Percentiles rank a stretch among this genome's conserved stretches.
Conservation (phyloP, 2,888 invertebrate genomes). For the Lepidocyrtinus sp. region DNA sequence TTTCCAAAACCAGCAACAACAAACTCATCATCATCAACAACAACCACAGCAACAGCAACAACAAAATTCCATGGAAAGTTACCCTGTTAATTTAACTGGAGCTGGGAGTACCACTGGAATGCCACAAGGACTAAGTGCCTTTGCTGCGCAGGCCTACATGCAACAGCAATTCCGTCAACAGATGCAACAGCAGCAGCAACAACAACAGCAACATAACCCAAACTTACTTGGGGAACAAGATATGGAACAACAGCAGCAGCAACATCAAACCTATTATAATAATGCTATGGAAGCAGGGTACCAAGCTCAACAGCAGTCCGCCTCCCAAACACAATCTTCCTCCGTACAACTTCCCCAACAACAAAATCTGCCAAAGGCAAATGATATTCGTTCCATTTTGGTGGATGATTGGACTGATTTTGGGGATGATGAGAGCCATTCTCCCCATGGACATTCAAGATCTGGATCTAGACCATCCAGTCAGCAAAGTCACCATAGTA, state of each 20-base stretch:
- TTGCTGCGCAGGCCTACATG: slow-evolving; percentile 55
- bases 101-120: slow-evolving; percentile 9
- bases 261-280: slow-evolving; percentile 41
- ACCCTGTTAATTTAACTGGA: slow-evolving; percentile 36
- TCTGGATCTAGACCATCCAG: slow-evolving; percentile 41
- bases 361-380: slow-evolving; percentile 44
- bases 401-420: slow-evolving; percentile 69
- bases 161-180: slow-evolving; percentile 52
- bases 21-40: neutral
- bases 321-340: slow-evolving; percentile 25
- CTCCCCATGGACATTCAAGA: slow-evolving; percentile 49
- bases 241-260: slow-evolving; percentile 34
- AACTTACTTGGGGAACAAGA: too few species aligned
- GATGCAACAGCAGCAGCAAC: slow-evolving; percentile 30
- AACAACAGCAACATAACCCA: neutral
- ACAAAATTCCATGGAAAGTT: slow-evolving; percentile 21
- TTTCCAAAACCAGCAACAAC: slow-evolving; percentile 8
- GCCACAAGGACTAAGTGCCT: slow-evolving; percentile 54
- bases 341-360: slow-evolving; percentile 35
- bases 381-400: slow-evolving; percentile 69
- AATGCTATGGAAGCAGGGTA: neutral
- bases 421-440: slow-evolving; percentile 63
- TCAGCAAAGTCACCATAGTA: slow-evolving; percentile 40
- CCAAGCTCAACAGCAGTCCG: slow-evolving; percentile 31
- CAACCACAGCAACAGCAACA: slow-evolving; percentile 31